These are phyloP conservation scores for Apaloderma vittatum DNA, from an alignment of 2,113 vertebrate genomes.

Conservation along the genomic window DNA sequence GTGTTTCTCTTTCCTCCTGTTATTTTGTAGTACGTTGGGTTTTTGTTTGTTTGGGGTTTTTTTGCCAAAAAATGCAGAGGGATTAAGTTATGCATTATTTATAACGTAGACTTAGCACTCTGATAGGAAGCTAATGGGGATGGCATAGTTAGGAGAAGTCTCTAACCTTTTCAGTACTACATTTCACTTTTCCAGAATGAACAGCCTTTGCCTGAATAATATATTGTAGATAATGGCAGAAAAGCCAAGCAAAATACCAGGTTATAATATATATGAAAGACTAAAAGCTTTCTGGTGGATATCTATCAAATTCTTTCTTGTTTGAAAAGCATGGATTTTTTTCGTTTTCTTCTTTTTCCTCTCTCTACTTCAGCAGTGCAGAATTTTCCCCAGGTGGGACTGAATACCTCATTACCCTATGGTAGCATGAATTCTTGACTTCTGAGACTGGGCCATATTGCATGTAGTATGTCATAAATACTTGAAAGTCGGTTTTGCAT, in stretches of 20 bases:
- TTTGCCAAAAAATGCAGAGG: background rate
- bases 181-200: background rate
- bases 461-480: background rate
- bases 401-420: background rate
- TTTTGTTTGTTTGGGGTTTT: background rate
- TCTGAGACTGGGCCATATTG: background rate
- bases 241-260: background rate
- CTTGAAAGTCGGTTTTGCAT: background rate
- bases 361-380: background rate
- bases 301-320: background rate
- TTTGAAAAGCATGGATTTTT: background rate
- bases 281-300: background rate
- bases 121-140: background rate
- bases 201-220: background rate
- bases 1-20: background rate
- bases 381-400: background rate
- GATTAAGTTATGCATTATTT: background rate
- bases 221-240: background rate
- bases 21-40: background rate
- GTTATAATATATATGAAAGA: background rate
- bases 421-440: background rate
- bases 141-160: background rate
- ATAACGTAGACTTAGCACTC: background rate
- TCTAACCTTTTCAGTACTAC: background rate
- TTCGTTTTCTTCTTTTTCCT: background rate